A percentile compares a stretch with the other conserved stretches of the same genome.
Evolutionary conservation across 1,140 invertebrate genomes (phyloP).

Genomic region (Lysiphlebus fabarum): DNA sequence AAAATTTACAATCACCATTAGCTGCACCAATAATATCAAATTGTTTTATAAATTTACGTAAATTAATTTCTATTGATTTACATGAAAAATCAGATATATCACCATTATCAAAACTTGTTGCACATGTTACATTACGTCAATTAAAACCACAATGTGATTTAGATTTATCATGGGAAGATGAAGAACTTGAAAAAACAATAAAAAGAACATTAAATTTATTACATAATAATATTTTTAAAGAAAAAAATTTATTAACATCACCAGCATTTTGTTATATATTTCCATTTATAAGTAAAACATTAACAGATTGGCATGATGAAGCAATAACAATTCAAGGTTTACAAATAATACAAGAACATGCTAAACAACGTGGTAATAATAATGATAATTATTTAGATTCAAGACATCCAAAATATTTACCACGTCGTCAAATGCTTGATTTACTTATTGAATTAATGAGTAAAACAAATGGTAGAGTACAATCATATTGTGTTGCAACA

Average conservation of each 20-base stretch:
- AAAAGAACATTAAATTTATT: constrained; percentile 62
- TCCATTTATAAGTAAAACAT: constrained; percentile 70
- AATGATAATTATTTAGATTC: constrained; percentile 50
- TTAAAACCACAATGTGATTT: constrained; percentile 77
- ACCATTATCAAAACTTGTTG: constrained; percentile 60
- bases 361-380: constrained; percentile 59
- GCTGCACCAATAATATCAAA: constrained; percentile 64
- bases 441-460: constrained; percentile 78
- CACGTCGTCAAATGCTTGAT: constrained; percentile 76
- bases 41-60: constrained; percentile 61
- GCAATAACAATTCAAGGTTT: constrained; percentile 62
- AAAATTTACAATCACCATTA: constrained; percentile 66
- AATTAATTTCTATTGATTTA: constrained; percentile 52
- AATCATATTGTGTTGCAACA: constrained; percentile 72
- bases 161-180: constrained; percentile 73
- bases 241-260: constrained; percentile 59
- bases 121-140: constrained; percentile 67
- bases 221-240: constrained; percentile 55
- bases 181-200: constrained; percentile 62
- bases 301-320: constrained; percentile 60
- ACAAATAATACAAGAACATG: constrained; percentile 70
- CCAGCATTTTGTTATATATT: constrained; percentile 82
- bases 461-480: constrained; percentile 65
- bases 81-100: constrained; percentile 35
- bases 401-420: constrained; percentile 73